These are phyloP conservation scores for Thalpophila matura DNA, from an alignment of 2,888 invertebrate species.

Conservation along the genomic window DNA sequence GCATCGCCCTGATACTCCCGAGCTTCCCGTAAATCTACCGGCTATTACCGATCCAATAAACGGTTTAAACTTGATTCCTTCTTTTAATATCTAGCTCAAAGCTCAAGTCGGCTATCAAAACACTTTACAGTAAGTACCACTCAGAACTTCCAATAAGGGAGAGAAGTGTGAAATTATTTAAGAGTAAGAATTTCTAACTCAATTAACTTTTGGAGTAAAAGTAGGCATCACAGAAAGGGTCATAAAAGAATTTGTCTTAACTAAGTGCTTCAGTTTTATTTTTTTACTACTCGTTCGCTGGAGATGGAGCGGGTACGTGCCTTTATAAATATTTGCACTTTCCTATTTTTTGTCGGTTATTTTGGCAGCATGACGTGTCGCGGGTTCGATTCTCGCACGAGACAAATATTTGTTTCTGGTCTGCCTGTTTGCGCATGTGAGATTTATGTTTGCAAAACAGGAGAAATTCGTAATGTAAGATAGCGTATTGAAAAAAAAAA, in stretches of 20 bases:
- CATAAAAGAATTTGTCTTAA: conserved; percentile 44
- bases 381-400: no score
- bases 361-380: no score
- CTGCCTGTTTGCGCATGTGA: no score
- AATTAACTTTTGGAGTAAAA: conserved; percentile 56
- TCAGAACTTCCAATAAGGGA: conserved; percentile 52
- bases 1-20: conserved; percentile 26
- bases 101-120: conserved; percentile 49
- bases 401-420: no score
- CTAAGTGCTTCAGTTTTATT: conserved; percentile 28
- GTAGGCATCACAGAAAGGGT: conserved; percentile 21
- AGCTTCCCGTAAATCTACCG: conserved; percentile 15
- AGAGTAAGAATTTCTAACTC: conserved; percentile 50
- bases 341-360: no score
- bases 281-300: conserved; percentile 17
- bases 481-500: no score
- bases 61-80: conserved; percentile 49
- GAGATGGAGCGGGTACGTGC: not conserved
- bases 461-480: no score
- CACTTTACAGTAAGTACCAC: conserved; percentile 50
- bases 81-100: conserved; percentile 48
- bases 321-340: not conserved
- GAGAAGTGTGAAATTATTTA: conserved; percentile 53
- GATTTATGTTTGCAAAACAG: no score
- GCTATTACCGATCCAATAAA: conserved; percentile 47